Base-by-base conservation (phyloP, 2,888 invertebrate species). In the Trissolcus brochymenae region DNA sequence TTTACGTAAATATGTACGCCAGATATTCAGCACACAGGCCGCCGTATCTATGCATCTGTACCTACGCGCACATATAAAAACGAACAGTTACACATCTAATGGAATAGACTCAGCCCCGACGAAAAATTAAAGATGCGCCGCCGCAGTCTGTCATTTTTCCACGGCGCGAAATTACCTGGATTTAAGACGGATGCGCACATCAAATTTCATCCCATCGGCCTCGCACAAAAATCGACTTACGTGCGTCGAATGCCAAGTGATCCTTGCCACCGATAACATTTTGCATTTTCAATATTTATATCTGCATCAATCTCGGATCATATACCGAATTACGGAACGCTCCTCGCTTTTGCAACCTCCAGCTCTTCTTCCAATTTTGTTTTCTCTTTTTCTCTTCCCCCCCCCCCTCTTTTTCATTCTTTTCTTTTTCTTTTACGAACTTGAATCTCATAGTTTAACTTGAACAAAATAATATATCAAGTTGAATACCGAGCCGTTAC, bases 1-100 rank as follows among this genome's bases (percentile, higher is more conserved):
- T 80, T 78, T 80, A 80, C 78, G 80, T 80, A 78, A 78, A 80
- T 80, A 74, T 76, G 64, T 76, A 76, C 71, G 73, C 70, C 71
- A 35, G 71, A 64, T 73, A 79, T 73, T 64, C 74, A 53, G 64
- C 64, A 46, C 64, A 35, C 53, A 59, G 60, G 43, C 25, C 14
- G 43, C 25, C 14, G 19, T 55, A 35, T 49, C 29, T 71, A 50
- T 64, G 60, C 50, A 67, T 72, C 60, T 61, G 51, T 66, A 66
- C 54, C 65, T 55, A 55, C 16, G 21, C 17, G 14, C 9, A 19
- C 51, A 55, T 50, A 29, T 41, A 54, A 73, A 73, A 73, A 66
- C 51, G 46, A 40, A 72, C 72, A 72, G 72, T 72, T 72, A 72
- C 35, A 35, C 65, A 72, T 65, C 65, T 64, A 65, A 59, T 59